These are phyloP conservation scores for Macropis europaea DNA, from an alignment of 2,888 invertebrate genomes.

Conservation along the genomic window DNA sequence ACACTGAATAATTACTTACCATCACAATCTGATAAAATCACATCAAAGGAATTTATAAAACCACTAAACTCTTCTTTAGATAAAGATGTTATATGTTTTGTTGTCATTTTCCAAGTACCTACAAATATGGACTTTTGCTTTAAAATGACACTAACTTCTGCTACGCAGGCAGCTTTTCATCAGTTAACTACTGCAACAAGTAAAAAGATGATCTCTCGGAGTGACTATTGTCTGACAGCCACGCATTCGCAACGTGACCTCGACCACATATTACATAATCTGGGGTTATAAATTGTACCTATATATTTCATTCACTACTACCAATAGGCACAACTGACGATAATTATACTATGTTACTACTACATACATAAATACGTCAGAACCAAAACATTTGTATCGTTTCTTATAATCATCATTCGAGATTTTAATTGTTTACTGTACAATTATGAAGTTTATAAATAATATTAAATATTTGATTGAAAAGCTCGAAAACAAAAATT, in stretches of 20 bases:
- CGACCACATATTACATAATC: constrained; percentile 43
- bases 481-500: no score
- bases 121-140: neutral
- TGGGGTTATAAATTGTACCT: constrained; percentile 17
- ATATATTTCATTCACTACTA: constrained; percentile 36
- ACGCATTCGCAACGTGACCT: constrained; percentile 35
- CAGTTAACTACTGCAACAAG: constrained; percentile 5
- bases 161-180: neutral
- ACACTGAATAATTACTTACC: constrained; percentile 55
- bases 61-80: constrained; percentile 82
- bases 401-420: neutral
- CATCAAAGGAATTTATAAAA: constrained; percentile 50
- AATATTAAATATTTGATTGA: neutral
- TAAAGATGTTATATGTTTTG: constrained; percentile 83
- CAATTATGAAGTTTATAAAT: neutral
- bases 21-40: constrained; percentile 54
- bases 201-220: constrained; percentile 2
- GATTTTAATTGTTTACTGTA: neutral
- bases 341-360: neutral
- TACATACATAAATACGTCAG: no score
- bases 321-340: constrained; percentile 14
- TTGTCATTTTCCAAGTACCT: constrained; percentile 64
- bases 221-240: neutral
- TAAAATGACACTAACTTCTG: neutral
- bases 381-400: neutral